A percentile compares a stretch with the other conserved stretches of the same genome.
These are phyloP conservation scores for Prolemur simus DNA, from an alignment of 2,113 vertebrate species.

Conservation along the genomic window DNA sequence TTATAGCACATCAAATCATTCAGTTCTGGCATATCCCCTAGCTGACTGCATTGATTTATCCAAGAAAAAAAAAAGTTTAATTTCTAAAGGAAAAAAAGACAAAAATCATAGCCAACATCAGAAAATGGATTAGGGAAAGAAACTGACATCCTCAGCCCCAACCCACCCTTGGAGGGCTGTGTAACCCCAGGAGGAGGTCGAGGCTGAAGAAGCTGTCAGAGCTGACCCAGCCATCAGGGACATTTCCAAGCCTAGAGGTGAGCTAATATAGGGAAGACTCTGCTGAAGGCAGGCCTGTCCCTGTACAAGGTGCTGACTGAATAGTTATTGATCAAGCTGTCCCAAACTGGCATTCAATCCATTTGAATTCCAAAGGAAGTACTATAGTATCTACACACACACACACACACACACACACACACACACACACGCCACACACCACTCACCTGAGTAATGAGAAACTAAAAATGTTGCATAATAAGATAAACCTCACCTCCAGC, in stretches of 20 bases:
- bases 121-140: conserved; percentile 43
- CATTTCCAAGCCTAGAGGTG: not conserved
- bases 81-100: conserved; percentile 41
- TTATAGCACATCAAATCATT: conserved; percentile 58
- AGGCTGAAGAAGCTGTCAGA: not conserved
- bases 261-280: not conserved
- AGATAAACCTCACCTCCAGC: not conserved
- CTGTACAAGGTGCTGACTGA: not conserved
- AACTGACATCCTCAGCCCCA: not conserved
- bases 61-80: conserved; percentile 63
- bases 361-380: not conserved
- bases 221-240: not conserved
- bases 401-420: no score
- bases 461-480: not conserved
- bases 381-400: not conserved
- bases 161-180: not conserved
- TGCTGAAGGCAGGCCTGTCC: not conserved
- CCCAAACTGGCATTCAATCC: not conserved
- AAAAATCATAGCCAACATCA: conserved; percentile 35
- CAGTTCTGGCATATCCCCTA: conserved; percentile 44
- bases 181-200: not conserved
- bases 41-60: conserved; percentile 55
- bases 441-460: not conserved
- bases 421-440: no score
- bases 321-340: not conserved